Evolutionary conservation across 2,888 invertebrate genomes (phyloP), one percentile per base, ranked within the genome.

Genomic region (Conchocele bisecta): DNA sequence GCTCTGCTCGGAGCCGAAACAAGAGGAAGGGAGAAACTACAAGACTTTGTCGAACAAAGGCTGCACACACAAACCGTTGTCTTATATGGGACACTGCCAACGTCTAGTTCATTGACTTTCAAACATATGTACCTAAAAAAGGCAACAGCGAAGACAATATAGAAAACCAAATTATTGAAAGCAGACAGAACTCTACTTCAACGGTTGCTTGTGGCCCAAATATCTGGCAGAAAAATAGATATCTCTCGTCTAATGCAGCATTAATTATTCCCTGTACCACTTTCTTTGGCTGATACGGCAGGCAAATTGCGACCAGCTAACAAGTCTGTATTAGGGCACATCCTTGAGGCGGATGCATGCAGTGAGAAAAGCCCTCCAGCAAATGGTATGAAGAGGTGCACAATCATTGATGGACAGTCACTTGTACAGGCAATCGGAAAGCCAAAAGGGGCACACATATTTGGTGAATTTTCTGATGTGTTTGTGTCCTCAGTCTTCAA

Each of bases 351-450:
- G 4, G 6, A 31, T n/a, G 53, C 53, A 13, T 9, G 6, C 6
- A 5, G 17, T 4, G 17, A 13, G 24, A 51, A 13, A 5, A 20
- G 20, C 11, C 5, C 24, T 9, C 53, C 35, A 7, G 33, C 33
- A 22, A 22, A n/a, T 53, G 53, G 15, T 24, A 35, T 3, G 35
- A 17, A 17, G 20, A 53, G 35, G 22, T 53, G 53, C 20, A 53
- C 53, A 7, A 33, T 53, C 15, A n/a, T 53, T 17, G 53, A 53
- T 17, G 53, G 35, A 17, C 20, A 31, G 33, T 20, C 33, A n/a
- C 51, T 51, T 33, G 28, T 29, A 9, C 51, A 51, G 20, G 53
- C 53, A 24, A 53, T 53, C 26, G 53, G 53, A 4, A 53, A 53
- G 37, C 53, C 35, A 24, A 37, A 33, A n/a, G 53, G 35, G 22